Evolutionary conservation across 2,888 invertebrate genomes (phyloP).

Genomic region (Acronicta aceris): DNA sequence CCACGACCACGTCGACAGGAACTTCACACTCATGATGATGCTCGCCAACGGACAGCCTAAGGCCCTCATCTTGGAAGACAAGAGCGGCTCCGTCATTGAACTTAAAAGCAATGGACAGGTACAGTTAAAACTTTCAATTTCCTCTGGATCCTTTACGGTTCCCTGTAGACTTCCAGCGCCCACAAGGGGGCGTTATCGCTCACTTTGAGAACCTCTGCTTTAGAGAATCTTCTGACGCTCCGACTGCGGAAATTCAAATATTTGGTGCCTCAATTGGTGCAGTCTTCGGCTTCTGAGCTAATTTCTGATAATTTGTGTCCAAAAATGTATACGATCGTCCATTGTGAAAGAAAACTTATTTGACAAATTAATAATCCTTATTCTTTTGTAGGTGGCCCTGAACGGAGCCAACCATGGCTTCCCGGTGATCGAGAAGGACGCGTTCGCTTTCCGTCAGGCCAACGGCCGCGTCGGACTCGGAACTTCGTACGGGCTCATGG

Average conservation of each 20-base stretch:
- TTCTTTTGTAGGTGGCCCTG: slow-evolving; percentile 83
- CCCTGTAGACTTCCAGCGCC: no score
- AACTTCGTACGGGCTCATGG: slow-evolving; percentile 90
- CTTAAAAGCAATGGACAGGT: slow-evolving; percentile 91
- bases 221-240: no score
- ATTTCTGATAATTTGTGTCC: no score
- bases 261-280: no score
- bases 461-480: slow-evolving; percentile 89
- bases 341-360: background rate
- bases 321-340: no score
- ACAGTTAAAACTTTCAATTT: no score
- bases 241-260: no score
- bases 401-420: slow-evolving; percentile 92
- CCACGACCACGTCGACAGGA: slow-evolving; percentile 95
- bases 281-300: no score
- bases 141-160: no score
- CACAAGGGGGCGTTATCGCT: no score
- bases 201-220: no score
- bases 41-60: slow-evolving; percentile 92
- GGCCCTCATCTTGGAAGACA: slow-evolving; percentile 92
- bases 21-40: slow-evolving; percentile 94
- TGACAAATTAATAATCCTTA: background rate
- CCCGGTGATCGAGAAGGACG: slow-evolving; percentile 90
- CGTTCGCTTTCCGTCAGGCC: slow-evolving; percentile 90
- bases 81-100: slow-evolving; percentile 90